Evolutionary conservation across 2,888 invertebrate genomes (phyloP).

Genomic region (Cylloceria caligata): DNA sequence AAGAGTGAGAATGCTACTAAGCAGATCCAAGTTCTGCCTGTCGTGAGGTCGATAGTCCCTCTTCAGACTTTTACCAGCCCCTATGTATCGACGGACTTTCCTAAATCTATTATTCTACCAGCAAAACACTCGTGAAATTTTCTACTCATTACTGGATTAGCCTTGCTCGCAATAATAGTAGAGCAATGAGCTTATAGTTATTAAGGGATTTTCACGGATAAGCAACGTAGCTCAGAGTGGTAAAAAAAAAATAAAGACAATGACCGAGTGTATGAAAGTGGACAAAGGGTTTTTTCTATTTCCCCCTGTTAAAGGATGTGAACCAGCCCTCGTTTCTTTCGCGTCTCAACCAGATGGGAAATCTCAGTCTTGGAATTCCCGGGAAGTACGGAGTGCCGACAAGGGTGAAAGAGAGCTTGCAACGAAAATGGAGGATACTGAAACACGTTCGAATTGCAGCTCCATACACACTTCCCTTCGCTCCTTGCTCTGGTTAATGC

Average conservation of each 20-base stretch:
- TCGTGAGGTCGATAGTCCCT: slow-evolving; percentile 22
- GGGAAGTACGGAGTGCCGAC: slow-evolving; percentile 39
- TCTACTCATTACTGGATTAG: background rate
- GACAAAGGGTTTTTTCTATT: slow-evolving; percentile 58
- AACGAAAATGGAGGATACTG: slow-evolving; percentile 51
- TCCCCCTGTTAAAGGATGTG: slow-evolving; percentile 15
- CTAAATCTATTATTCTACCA: slow-evolving; percentile 2
- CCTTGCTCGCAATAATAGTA: background rate
- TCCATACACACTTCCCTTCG: slow-evolving; percentile 10
- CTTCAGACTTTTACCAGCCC: background rate
- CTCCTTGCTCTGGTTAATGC: slow-evolving; percentile 38
- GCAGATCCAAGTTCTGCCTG: slow-evolving; percentile 11
- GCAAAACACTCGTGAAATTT: background rate
- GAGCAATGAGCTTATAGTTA: background rate
- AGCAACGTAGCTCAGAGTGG: background rate
- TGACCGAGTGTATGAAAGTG: background rate
- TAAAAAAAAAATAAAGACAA: background rate
- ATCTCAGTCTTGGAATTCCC: slow-evolving; percentile 60
- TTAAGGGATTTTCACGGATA: background rate
- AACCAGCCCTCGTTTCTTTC: slow-evolving; percentile 42
- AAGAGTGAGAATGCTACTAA: slow-evolving; percentile 21
- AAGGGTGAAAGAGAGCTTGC: slow-evolving; percentile 15
- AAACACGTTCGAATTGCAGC: slow-evolving; percentile 32
- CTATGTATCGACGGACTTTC: slow-evolving; percentile 5
- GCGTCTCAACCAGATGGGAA: slow-evolving; percentile 58